These are phyloP conservation scores for Falcaria lacertinaria DNA, from an alignment of 2,888 invertebrate genomes.

Conservation along the genomic window DNA sequence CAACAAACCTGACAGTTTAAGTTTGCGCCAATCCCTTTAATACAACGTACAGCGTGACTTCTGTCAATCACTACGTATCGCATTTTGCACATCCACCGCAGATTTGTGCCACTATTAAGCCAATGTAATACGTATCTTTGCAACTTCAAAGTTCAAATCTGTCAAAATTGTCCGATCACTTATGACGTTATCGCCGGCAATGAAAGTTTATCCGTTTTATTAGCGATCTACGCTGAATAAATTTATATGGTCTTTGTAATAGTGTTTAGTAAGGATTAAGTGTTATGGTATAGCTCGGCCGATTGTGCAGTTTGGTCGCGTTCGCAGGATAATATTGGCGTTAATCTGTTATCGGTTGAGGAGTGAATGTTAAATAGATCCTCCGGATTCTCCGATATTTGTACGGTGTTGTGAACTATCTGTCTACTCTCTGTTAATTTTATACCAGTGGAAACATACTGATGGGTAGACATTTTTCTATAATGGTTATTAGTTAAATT, in stretches of 20 bases:
- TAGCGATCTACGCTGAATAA: conserved; percentile 64
- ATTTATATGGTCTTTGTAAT: conserved; percentile 62
- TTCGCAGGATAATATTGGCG: conserved; percentile 57
- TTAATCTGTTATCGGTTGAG: conserved; percentile 62
- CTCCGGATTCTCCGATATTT: conserved; percentile 48
- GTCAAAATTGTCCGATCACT: conserved; percentile 14
- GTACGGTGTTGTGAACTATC: too few species aligned
- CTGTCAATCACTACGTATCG: conserved; percentile 58
- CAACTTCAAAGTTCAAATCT: conserved; percentile 23
- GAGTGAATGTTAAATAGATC: conserved; percentile 64
- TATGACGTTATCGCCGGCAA: conserved; percentile 28
- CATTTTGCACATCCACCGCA: conserved; percentile 38
- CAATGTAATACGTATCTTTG: conserved; percentile 25
- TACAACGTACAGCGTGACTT: conserved; percentile 55
- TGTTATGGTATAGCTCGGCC: conserved; percentile 41
- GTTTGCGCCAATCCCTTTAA: conserved; percentile 53
- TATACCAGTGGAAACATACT: neutral
- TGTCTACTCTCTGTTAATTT: neutral
- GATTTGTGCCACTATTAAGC: conserved; percentile 22
- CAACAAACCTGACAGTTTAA: conserved; percentile 66
- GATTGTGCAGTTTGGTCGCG: conserved; percentile 50
- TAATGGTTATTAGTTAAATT: too few species aligned
- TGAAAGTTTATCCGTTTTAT: conserved; percentile 59
- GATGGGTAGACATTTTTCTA: neutral
- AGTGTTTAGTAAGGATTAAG: conserved; percentile 68